Evolutionary conservation across 2,113 vertebrate genomes (phyloP).

Genomic region (Typhlomys cinereus): DNA sequence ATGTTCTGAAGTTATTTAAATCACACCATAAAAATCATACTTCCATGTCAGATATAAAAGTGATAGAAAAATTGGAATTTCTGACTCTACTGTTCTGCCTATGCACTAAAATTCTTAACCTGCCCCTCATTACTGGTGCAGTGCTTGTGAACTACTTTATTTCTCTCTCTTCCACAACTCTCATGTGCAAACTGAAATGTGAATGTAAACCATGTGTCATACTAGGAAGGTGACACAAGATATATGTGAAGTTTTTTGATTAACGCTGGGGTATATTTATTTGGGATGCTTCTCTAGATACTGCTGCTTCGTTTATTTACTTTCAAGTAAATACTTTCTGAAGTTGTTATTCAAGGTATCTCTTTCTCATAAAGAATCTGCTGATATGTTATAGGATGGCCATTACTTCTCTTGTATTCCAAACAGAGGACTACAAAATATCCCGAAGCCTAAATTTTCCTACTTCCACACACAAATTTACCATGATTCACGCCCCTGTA

Average conservation of each 20-base stretch:
- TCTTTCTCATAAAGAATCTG: not conserved
- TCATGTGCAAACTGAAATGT: not conserved
- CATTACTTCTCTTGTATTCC: not conserved
- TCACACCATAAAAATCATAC: not conserved
- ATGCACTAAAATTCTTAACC: not conserved
- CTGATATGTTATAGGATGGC: not conserved
- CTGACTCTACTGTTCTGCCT: not conserved
- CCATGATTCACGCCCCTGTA: not conserved
- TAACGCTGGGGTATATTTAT: not conserved
- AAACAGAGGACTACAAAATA: not conserved
- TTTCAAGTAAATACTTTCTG: not conserved
- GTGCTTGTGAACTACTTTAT: constrained; percentile 2
- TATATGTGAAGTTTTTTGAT: not conserved
- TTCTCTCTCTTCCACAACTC: not conserved
- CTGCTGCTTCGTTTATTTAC: not conserved
- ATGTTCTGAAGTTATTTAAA: not conserved
- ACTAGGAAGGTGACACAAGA: not conserved
- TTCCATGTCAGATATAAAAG: too few species aligned
- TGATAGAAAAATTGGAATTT: too few species aligned
- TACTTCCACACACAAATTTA: not conserved
- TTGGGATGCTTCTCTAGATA: not conserved
- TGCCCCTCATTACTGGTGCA: not conserved
- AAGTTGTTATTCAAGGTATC: not conserved
- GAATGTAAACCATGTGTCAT: not conserved
- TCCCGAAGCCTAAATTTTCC: not conserved